A percentile compares a stretch with the other conserved stretches of the same genome.
These are phyloP conservation scores for Hirtodrosophila confusa DNA, from an alignment of 2,888 invertebrate genomes.

Conservation along the genomic window DNA sequence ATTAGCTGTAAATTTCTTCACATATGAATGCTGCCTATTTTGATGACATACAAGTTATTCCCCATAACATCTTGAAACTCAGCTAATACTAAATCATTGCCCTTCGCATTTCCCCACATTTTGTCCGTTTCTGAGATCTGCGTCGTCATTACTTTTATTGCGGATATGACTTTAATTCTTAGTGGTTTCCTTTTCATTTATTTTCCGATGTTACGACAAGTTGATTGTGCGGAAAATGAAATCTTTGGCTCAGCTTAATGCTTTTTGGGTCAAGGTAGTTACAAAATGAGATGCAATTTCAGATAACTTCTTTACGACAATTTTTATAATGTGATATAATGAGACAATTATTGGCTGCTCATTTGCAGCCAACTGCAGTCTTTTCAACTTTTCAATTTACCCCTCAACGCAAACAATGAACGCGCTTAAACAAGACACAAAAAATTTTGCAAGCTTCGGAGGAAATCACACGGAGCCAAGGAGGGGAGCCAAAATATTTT, in stretches of 20 bases:
- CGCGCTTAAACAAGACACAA: conserved; percentile 70
- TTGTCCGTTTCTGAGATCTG: conserved; percentile 11
- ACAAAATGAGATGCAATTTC: conserved; percentile 35
- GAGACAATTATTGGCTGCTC: conserved; percentile 67
- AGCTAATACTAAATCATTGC: no score
- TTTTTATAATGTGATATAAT: conserved; percentile 58
- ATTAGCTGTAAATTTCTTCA: no score
- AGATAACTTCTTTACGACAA: conserved; percentile 61
- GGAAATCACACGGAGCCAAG: conserved; percentile 55
- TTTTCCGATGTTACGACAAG: conserved; percentile 56
- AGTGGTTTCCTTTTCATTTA: conserved; percentile 61
- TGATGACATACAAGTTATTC: no score
- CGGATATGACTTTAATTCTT: conserved; percentile 66
- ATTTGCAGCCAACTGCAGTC: conserved; percentile 57
- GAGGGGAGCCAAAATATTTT: conserved; percentile 64
- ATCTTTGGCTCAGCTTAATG: conserved; percentile 33
- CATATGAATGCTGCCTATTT: no score
- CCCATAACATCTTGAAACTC: no score
- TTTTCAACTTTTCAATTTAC: conserved; percentile 64
- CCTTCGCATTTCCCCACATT: neutral
- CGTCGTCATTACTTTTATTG: conserved; percentile 55
- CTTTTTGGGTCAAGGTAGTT: conserved; percentile 29
- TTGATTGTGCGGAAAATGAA: conserved; percentile 72
- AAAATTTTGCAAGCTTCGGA: conserved; percentile 42
- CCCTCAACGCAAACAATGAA: conserved; percentile 54